These are phyloP conservation scores for Apus apus DNA, from an alignment of 2,113 vertebrate species.

Conservation along the genomic window DNA sequence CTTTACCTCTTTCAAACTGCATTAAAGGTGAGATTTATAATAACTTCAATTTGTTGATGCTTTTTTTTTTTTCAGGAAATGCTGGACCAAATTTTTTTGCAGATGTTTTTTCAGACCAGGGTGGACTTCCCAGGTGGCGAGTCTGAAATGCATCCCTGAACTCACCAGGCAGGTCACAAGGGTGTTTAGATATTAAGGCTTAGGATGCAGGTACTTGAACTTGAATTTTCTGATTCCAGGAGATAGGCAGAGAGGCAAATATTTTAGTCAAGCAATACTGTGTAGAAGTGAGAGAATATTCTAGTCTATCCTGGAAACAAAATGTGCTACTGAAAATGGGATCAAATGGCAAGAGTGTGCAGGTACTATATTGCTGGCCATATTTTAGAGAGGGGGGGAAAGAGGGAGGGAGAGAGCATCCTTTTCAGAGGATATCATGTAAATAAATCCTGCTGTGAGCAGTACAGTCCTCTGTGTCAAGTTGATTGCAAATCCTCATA, in stretches of 20 bases:
- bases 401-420: constrained; percentile 77
- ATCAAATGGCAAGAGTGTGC: neutral
- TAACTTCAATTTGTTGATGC: neutral
- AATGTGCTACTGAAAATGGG: neutral
- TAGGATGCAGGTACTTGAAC: neutral
- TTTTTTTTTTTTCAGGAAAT: neutral
- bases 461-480: constrained; percentile 86
- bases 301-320: neutral
- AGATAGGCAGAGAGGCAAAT: neutral
- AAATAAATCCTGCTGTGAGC: constrained; percentile 82
- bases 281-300: neutral
- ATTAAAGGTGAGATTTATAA: neutral
- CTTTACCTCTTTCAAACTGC: neutral
- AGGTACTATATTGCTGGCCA: neutral
- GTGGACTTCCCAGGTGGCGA: neutral
- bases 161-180: neutral
- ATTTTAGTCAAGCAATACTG: neutral
- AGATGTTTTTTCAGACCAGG: neutral
- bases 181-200: neutral
- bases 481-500: constrained; percentile 83
- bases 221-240: neutral
- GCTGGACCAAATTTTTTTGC: neutral
- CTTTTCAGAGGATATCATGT: constrained; percentile 83
- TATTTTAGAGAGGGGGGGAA: constrained; percentile 66
- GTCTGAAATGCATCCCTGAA: neutral